Percentiles rank a stretch among this genome's conserved stretches.
Conservation (phyloP, 2,797 vertebrate genomes). For the Coregonus ussuriensis region DNA sequence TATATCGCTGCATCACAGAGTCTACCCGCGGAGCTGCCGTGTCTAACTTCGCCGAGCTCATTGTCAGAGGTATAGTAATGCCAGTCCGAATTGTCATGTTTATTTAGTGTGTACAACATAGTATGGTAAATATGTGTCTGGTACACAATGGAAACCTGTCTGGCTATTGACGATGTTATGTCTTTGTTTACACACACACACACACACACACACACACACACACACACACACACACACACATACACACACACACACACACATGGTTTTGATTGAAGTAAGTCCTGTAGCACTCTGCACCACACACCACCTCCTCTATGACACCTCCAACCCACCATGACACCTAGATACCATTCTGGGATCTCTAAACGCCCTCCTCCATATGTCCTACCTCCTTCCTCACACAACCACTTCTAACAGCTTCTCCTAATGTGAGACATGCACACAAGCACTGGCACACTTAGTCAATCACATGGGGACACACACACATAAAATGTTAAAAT, state of each 20-base stretch:
- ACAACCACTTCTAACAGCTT: neutral
- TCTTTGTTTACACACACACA: too few species aligned
- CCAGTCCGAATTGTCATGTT: neutral
- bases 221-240: neutral
- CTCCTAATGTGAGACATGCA: neutral
- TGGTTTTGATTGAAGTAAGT: neutral
- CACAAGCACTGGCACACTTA: neutral
- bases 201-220: neutral
- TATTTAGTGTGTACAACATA: neutral
- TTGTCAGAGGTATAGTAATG: conserved; percentile 85
- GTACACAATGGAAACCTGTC: too few species aligned
- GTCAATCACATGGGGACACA: neutral
- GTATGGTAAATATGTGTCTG: too few species aligned
- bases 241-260: neutral
- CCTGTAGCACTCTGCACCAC: neutral
- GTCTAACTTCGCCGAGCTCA: conserved; percentile 95
- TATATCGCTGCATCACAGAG: conserved; percentile 91
- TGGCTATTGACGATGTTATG: too few species aligned
- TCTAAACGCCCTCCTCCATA: neutral
- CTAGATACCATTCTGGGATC: neutral
- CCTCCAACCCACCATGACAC: neutral
- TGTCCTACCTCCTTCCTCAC: neutral
- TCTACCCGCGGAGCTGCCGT: conserved; percentile 84
- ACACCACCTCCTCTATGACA: neutral
- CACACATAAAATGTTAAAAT: neutral